phyloP scores from a whole-genome alignment of 2,797 vertebrate species.

The Pangasius larnaudii region DNA sequence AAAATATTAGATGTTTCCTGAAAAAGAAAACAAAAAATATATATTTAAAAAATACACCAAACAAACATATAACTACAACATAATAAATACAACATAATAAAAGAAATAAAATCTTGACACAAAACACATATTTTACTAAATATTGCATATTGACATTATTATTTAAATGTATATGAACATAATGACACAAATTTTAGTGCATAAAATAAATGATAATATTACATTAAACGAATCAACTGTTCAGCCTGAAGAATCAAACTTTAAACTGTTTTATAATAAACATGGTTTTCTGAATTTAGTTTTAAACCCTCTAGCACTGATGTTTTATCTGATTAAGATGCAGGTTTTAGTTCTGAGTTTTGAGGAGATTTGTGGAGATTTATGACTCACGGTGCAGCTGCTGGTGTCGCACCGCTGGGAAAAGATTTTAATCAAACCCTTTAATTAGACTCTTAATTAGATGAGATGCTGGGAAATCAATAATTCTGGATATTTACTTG shows the following conservation, averaged over 20 bases:
- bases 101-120: background rate
- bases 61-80: background rate
- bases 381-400: background rate
- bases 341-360: background rate
- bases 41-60: background rate
- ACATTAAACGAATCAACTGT: background rate
- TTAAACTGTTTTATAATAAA: background rate
- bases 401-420: background rate
- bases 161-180: background rate
- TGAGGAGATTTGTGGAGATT: background rate
- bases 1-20: background rate
- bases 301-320: background rate
- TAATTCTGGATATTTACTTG: background rate
- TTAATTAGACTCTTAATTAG: constrained; percentile 18
- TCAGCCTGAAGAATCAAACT: background rate
- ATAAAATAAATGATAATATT: background rate
- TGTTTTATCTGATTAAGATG: background rate
- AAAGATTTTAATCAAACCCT: constrained; percentile 18
- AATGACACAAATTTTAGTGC: background rate
- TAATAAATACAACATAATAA: no score
- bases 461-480: background rate
- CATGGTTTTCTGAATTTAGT: background rate
- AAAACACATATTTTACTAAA: background rate
- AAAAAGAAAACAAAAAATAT: background rate
- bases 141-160: background rate